Evolutionary conservation across 1,140 invertebrate genomes (phyloP).

Genomic region (Rhynchophorus ferrugineus): DNA sequence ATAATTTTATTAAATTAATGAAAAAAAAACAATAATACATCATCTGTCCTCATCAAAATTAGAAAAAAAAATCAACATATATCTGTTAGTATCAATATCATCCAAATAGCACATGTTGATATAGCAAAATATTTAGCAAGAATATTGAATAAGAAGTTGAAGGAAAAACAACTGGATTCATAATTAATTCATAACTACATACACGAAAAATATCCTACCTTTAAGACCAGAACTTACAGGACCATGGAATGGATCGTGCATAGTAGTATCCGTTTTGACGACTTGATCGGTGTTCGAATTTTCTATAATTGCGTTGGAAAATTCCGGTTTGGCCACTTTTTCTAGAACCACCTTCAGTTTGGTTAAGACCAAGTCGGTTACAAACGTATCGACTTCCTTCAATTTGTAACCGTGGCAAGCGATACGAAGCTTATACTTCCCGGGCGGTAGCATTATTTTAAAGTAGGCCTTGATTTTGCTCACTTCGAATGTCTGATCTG

Average conservation of each 20-base stretch:
- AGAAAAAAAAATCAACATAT: too few species aligned
- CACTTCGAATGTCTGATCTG: constrained; percentile 51
- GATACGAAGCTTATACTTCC: constrained; percentile 52
- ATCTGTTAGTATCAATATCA: too few species aligned
- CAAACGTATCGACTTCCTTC: constrained; percentile 41
- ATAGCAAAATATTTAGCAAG: too few species aligned
- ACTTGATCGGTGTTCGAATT: constrained; percentile 1
- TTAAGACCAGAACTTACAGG: constrained; percentile 20
- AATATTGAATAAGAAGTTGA: too few species aligned
- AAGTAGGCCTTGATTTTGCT: constrained; percentile 60
- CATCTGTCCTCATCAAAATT: too few species aligned
- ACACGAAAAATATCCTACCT: constrained; percentile 8
- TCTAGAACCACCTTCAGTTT: constrained; percentile 11
- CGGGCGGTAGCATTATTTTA: constrained; percentile 58
- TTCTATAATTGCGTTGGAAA: background rate
- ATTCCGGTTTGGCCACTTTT: background rate
- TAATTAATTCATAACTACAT: background rate
- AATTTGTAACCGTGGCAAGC: constrained; percentile 50
- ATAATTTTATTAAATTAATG: background rate
- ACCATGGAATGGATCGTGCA: constrained; percentile 22
- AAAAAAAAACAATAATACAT: too few species aligned
- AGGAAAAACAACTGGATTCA: background rate
- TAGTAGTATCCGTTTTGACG: constrained; percentile 6
- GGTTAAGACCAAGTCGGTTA: constrained; percentile 10
- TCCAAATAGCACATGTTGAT: too few species aligned